These are phyloP conservation scores for Penaeus chinensis DNA, from an alignment of 1,140 invertebrate genomes.

Conservation along the genomic window DNA sequence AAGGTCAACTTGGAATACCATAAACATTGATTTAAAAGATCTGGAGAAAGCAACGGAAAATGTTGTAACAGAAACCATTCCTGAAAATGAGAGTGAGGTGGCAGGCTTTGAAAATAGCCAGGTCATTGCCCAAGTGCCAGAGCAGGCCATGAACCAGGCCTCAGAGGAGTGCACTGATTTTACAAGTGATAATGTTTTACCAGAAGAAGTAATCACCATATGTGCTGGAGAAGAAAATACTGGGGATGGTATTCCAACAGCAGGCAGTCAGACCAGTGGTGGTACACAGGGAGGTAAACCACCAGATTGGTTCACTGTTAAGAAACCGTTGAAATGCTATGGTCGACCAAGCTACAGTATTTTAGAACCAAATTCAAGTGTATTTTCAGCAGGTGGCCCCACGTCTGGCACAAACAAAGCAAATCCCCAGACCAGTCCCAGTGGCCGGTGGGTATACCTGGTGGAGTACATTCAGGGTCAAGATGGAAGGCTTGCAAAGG, in stretches of 20 bases:
- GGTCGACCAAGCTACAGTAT: slow-evolving; percentile 30
- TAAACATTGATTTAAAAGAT: slow-evolving; percentile 49
- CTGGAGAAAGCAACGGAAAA: slow-evolving; percentile 41
- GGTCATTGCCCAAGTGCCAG: neutral
- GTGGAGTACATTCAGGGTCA: slow-evolving; percentile 43
- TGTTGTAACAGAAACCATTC: neutral
- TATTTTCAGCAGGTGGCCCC: slow-evolving; percentile 2
- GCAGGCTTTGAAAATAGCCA: neutral
- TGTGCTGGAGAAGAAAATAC: slow-evolving; percentile 37
- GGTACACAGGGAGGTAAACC: neutral
- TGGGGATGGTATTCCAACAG: neutral
- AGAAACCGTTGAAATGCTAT: slow-evolving; percentile 53
- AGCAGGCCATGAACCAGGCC: neutral
- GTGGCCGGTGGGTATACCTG: slow-evolving; percentile 35
- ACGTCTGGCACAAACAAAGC: neutral
- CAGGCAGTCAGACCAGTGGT: neutral
- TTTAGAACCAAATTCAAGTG: neutral
- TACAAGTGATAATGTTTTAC: slow-evolving; percentile 37
- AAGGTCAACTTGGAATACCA: slow-evolving; percentile 50
- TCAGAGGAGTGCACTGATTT: slow-evolving; percentile 7
- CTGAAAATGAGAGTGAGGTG: neutral
- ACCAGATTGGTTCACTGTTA: slow-evolving; percentile 50
- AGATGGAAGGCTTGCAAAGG: slow-evolving; percentile 50
- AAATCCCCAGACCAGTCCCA: neutral
- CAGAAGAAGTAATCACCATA: slow-evolving; percentile 53